phyloP scores from a whole-genome alignment of 1,140 invertebrate genomes.

The Periplaneta americana region DNA sequence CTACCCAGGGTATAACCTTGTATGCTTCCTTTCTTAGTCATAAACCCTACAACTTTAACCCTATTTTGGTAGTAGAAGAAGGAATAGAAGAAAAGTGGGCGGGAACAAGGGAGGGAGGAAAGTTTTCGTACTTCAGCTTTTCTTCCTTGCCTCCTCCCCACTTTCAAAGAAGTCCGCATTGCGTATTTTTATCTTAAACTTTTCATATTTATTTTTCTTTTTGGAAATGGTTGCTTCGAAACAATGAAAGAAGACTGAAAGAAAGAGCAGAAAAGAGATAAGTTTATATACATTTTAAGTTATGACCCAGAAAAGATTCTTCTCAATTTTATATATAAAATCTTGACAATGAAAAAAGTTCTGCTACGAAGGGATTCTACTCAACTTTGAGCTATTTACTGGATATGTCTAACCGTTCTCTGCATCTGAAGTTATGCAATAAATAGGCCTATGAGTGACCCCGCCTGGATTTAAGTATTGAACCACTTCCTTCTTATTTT shows the following conservation, averaged over 20 bases:
- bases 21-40: background rate
- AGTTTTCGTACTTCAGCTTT: too few species aligned
- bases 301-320: background rate
- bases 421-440: too few species aligned
- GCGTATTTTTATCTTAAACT: background rate
- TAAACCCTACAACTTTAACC: background rate
- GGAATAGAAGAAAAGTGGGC: background rate
- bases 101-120: background rate
- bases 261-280: too few species aligned
- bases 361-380: too few species aligned
- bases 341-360: background rate
- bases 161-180: background rate
- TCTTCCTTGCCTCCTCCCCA: background rate
- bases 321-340: background rate
- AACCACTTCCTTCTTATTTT: too few species aligned
- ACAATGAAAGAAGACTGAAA: background rate
- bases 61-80: background rate
- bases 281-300: background rate
- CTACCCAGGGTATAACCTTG: background rate
- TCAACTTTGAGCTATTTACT: too few species aligned
- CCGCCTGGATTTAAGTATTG: too few species aligned
- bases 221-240: background rate
- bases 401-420: too few species aligned
- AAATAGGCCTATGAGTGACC: too few species aligned
- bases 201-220: background rate